Percentiles rank a stretch among this genome's conserved stretches.
Evolutionary conservation across 2,113 vertebrate species (phyloP).

Genomic region (Apeltes quadracus): DNA sequence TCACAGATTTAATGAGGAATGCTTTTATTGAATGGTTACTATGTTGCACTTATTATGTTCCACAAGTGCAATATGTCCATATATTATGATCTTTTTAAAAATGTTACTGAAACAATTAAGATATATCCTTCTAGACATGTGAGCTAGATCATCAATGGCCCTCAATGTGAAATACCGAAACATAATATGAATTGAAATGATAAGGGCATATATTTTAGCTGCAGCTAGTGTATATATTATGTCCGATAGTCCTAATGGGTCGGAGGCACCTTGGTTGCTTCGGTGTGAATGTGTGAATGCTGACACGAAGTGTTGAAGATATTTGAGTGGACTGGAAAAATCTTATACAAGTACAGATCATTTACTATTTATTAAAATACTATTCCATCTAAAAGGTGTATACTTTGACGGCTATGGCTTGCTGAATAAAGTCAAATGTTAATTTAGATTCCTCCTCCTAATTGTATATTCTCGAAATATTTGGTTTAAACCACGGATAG

Average conservation of each 20-base stretch:
- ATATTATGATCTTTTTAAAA: not conserved
- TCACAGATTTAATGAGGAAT: not conserved
- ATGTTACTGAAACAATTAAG: not conserved
- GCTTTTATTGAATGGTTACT: not conserved
- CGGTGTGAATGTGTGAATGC: too few relatives aligned
- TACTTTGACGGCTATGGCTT: not conserved
- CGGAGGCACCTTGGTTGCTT: too few relatives aligned
- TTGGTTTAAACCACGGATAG: not conserved
- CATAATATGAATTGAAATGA: not conserved
- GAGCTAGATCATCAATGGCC: not conserved
- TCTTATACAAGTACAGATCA: too few relatives aligned
- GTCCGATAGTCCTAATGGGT: too few relatives aligned
- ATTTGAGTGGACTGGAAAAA: too few relatives aligned
- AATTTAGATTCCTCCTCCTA: not conserved
- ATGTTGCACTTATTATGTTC: not conserved
- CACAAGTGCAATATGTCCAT: not conserved
- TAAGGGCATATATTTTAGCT: too few relatives aligned
- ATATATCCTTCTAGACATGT: not conserved
- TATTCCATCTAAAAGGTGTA: not conserved
- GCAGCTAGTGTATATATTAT: too few relatives aligned
- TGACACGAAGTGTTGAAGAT: too few relatives aligned
- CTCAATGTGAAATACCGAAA: not conserved
- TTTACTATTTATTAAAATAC: not conserved
- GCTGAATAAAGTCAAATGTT: not conserved
- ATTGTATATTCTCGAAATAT: not conserved